Conservation (phyloP, 2,888 invertebrate species). For the Agrochola lychnidis region DNA sequence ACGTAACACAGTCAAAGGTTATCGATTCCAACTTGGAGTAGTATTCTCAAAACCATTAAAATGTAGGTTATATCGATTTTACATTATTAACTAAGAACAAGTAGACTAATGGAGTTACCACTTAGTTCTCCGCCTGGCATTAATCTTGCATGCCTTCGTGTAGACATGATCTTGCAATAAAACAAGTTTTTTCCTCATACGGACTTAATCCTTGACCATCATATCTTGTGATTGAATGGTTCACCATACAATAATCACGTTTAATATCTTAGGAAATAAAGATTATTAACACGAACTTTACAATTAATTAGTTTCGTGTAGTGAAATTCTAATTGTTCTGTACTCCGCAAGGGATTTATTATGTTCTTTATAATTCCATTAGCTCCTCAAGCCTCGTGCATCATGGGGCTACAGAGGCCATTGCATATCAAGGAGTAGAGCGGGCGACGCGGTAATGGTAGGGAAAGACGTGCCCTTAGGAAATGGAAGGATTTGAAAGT, state of each 20-base stretch:
- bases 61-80: conserved; percentile 36
- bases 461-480: no score
- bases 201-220: conserved; percentile 67
- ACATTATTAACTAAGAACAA: conserved; percentile 33
- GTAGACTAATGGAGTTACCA: conserved; percentile 35
- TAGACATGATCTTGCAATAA: conserved; percentile 55
- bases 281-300: neutral
- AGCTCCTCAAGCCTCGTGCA: no score
- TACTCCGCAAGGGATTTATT: neutral
- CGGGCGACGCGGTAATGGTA: no score
- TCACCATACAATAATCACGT: conserved; percentile 31
- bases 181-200: conserved; percentile 63
- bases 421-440: no score
- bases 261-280: conserved; percentile 5
- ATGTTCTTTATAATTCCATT: neutral
- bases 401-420: no score
- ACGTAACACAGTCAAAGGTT: conserved; percentile 46
- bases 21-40: conserved; percentile 26
- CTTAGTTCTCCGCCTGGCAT: conserved; percentile 26
- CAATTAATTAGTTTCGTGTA: neutral
- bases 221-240: conserved; percentile 52
- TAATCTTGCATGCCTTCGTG: conserved; percentile 53
- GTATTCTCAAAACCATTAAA: conserved; percentile 32
- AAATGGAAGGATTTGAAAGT: no score
- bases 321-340: neutral